Evolutionary conservation across 2,888 invertebrate species (phyloP).

Genomic region (Troides oblongomaculatus): DNA sequence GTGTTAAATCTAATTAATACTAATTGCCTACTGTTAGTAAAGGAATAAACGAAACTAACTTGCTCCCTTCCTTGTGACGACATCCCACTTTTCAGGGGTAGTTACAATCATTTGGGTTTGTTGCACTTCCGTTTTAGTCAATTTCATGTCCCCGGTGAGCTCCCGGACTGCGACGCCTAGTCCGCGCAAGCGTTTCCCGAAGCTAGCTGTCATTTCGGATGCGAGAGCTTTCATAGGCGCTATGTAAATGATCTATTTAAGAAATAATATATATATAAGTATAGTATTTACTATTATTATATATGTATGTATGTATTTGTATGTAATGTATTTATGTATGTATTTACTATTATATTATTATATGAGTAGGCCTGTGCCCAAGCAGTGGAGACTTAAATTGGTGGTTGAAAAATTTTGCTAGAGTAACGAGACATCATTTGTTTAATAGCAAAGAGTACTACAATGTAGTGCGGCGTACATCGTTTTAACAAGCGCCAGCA

Average conservation of each 20-base stretch:
- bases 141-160: conserved; percentile 98
- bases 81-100: conserved; percentile 99
- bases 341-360: too few relatives aligned
- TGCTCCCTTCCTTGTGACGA: conserved; percentile 96
- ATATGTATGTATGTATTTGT: too few relatives aligned
- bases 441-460: too few relatives aligned
- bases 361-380: too few relatives aligned
- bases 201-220: conserved; percentile 98
- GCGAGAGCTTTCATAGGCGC: conserved; percentile 99
- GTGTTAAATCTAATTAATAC: too few relatives aligned
- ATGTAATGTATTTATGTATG: too few relatives aligned
- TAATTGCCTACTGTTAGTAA: not conserved
- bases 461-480: too few relatives aligned
- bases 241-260: conserved; percentile 94
- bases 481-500: too few relatives aligned
- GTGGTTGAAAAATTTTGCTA: too few relatives aligned
- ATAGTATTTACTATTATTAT: not conserved
- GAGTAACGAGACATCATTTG: too few relatives aligned
- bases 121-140: conserved; percentile 95
- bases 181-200: conserved; percentile 86
- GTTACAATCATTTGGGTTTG: conserved; percentile 99
- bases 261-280: not conserved
- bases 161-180: conserved; percentile 93
- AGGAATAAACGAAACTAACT: conserved; percentile 63
- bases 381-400: too few relatives aligned